Base-by-base conservation (phyloP, 2,113 vertebrate species). In the Pterocles burchelli region DNA sequence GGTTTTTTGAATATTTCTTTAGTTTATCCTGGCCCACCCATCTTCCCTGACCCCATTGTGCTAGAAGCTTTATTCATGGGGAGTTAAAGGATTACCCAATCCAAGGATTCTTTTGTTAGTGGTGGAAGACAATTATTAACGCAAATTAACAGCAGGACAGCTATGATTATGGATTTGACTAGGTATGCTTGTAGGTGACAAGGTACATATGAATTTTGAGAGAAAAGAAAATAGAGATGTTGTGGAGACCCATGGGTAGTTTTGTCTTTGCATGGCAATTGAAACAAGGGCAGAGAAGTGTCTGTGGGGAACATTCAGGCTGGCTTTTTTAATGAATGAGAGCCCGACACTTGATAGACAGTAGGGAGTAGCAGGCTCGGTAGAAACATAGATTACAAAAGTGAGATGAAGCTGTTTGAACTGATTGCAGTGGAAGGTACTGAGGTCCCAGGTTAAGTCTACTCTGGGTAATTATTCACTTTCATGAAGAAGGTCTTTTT, bases 1-100 rank as follows among this genome's bases (percentile, higher is more conserved):
- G 11, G 2, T 2, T 17, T 78, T n/a, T 22, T 4, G 0, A 41
- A 4, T 3, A 15, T 20, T 41, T 41, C 68, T 26, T 48, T 8
- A 28, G 5, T 68, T 87, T 13, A 25, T 17, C 18, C 38, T 46
- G 31, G 6, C n/a, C 36, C 21, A 33, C 11, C 57, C 24, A 29
- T 75, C 24, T 73, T 34, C 5, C 25, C 46, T 41, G 28, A 7
- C 11, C 3, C 36, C 17, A 25, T 43, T 75, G 43, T 34, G 24
- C 24, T 84, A 41, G 41, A 49, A 65, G 9, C 2, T 71, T 48
- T 76, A 21, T 57, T 31, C 0, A 0, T 24, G 24, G 13, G 22
- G 17, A 79, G 21, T 9, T 62, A 58, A 72, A 81, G 31, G 28
- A 63, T 68, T 73, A 38, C 13, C 5, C 2, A 76, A 17, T 51